phyloP scores from a whole-genome alignment of 1,140 invertebrate genomes.

The Trachymyrmex septentrionalis region DNA sequence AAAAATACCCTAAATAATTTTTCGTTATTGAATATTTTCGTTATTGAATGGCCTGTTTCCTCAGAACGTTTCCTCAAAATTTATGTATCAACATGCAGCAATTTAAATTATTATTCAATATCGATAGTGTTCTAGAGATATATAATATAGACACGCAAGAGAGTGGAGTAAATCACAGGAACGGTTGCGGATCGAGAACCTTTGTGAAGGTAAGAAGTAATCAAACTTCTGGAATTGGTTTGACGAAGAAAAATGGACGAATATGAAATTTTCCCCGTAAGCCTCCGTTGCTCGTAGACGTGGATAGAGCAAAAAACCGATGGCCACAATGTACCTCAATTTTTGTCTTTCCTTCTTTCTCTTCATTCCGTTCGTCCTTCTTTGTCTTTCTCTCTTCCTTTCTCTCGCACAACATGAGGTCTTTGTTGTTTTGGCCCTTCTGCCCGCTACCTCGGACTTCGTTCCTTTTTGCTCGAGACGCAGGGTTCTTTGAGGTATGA shows the following conservation, averaged over 20 bases:
- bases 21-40: too few relatives aligned
- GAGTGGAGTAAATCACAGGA: constrained; percentile 37
- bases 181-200: constrained; percentile 37
- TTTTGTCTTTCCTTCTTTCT: constrained; percentile 72
- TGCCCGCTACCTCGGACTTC: constrained; percentile 50
- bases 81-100: too few relatives aligned
- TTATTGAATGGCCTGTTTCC: too few relatives aligned
- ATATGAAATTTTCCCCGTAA: constrained; percentile 77
- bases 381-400: constrained; percentile 44
- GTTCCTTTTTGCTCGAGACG: constrained; percentile 64
- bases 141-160: background rate
- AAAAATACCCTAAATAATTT: too few relatives aligned
- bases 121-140: too few relatives aligned
- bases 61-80: too few relatives aligned
- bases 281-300: constrained; percentile 65
- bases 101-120: too few relatives aligned
- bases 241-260: constrained; percentile 71
- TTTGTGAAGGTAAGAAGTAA: constrained; percentile 75
- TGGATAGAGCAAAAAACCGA: constrained; percentile 57
- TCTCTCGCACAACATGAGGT: constrained; percentile 32
- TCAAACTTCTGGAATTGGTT: constrained; percentile 80
- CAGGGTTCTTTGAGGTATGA: constrained; percentile 75
- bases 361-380: constrained; percentile 54
- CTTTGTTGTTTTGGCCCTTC: constrained; percentile 63
- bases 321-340: constrained; percentile 80